These are phyloP conservation scores for Lagria hirta DNA, from an alignment of 2,888 invertebrate species.

Conservation along the genomic window DNA sequence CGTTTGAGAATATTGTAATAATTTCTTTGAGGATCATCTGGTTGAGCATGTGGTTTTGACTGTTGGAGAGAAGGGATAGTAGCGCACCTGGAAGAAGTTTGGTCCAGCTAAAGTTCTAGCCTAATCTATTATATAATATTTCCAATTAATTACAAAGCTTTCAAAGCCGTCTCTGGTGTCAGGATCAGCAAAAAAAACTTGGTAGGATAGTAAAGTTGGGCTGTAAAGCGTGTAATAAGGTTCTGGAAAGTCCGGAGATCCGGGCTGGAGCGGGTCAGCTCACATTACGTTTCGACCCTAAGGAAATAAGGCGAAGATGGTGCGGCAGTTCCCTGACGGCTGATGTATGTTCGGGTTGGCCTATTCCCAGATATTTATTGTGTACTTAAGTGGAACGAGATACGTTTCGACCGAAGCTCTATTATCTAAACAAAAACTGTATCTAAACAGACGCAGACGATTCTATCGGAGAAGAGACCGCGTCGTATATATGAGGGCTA, in stretches of 20 bases:
- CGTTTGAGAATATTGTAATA: no score
- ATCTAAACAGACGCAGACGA: conserved; percentile 34
- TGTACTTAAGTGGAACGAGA: conserved; percentile 54
- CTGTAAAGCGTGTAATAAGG: conserved; percentile 26
- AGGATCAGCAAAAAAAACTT: conserved; percentile 9
- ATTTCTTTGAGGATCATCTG: no score
- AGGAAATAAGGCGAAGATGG: conserved; percentile 51
- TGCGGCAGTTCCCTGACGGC: conserved; percentile 45
- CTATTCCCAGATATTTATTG: conserved; percentile 54
- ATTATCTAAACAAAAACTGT: conserved; percentile 45
- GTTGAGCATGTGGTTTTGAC: no score
- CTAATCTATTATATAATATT: no score
- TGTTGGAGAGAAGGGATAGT: no score
- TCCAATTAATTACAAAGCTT: no score
- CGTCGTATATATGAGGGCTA: conserved; percentile 22
- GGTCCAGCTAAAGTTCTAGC: no score
- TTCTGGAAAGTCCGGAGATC: conserved; percentile 24
- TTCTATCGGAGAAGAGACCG: conserved; percentile 27
- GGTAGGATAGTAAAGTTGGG: conserved; percentile 17
- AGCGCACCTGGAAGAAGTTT: no score
- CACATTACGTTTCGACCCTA: conserved; percentile 48
- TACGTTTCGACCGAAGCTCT: conserved; percentile 40
- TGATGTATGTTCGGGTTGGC: conserved; percentile 50
- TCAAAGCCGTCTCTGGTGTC: no score
- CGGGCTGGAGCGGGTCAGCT: conserved; percentile 34